Conservation (phyloP, 2,888 invertebrate genomes). For the Volucella inflata region DNA sequence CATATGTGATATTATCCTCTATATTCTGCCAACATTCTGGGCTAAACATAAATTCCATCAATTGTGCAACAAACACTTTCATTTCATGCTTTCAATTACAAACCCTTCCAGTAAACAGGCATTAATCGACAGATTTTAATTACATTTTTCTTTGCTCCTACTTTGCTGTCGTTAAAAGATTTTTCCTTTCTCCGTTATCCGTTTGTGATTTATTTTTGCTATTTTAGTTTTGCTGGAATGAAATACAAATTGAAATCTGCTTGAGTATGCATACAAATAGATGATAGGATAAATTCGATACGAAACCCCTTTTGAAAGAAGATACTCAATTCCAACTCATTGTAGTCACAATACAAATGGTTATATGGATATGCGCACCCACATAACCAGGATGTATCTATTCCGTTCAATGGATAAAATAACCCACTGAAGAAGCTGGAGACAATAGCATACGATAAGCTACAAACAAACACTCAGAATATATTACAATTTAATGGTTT, state of each 20-base stretch:
- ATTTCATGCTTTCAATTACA: no score
- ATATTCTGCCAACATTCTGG: no score
- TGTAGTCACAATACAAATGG: constrained; percentile 49
- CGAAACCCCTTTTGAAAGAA: constrained; percentile 48
- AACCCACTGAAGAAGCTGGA: constrained; percentile 39
- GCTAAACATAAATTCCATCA: no score
- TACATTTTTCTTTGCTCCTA: constrained; percentile 7
- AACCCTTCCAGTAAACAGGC: constrained; percentile 11
- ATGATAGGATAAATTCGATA: constrained; percentile 57
- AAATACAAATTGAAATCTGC: constrained; percentile 55
- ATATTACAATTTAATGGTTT: constrained; percentile 71
- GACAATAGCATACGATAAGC: constrained; percentile 64
- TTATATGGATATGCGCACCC: constrained; percentile 22
- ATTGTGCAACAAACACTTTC: no score
- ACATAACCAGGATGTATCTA: constrained; percentile 26
- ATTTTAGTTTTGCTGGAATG: constrained; percentile 10
- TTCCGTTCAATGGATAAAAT: constrained; percentile 1
- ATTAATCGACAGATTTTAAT: constrained; percentile 34
- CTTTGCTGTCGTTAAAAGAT: constrained; percentile 7
- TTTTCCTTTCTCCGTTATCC: background rate
- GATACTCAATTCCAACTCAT: constrained; percentile 63
- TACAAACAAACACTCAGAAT: constrained; percentile 70
- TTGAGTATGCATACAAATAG: constrained; percentile 56
- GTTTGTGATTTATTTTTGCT: no score
- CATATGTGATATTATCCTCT: no score